phyloP scores from a whole-genome alignment of 2,113 vertebrate genomes.

The Ranitomeya variabilis region DNA sequence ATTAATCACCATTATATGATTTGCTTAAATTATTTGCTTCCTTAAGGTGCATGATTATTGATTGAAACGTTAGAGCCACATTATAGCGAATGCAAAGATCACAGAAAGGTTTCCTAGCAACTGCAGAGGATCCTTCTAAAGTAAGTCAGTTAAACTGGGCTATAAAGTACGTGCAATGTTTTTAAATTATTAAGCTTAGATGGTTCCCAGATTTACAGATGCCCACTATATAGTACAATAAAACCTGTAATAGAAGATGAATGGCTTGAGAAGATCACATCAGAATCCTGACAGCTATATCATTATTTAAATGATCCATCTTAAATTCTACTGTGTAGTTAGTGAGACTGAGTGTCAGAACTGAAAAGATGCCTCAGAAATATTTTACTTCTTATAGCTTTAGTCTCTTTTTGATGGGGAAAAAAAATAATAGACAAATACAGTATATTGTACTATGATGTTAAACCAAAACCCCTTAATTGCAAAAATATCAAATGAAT shows the following conservation, averaged over 20 bases:
- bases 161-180: constrained; percentile 65
- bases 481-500: neutral
- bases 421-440: neutral
- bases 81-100: constrained; percentile 73
- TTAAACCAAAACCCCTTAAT: neutral
- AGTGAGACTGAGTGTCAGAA: constrained; percentile 62
- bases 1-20: constrained; percentile 70
- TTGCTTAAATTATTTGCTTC: constrained; percentile 70
- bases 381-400: constrained; percentile 57
- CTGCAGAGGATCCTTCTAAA: constrained; percentile 73
- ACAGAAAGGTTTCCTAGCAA: constrained; percentile 77
- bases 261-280: constrained; percentile 70
- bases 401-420: constrained; percentile 7
- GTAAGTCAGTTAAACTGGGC: constrained; percentile 72
- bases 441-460: neutral
- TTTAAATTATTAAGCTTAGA: constrained; percentile 66
- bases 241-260: constrained; percentile 68
- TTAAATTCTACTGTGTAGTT: constrained; percentile 66
- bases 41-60: constrained; percentile 72
- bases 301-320: constrained; percentile 71
- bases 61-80: constrained; percentile 72
- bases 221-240: constrained; percentile 67
- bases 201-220: constrained; percentile 68
- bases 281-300: constrained; percentile 67
- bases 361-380: constrained; percentile 52